Base-by-base conservation (phyloP, 2,797 vertebrate species). In the Streptopelia turtur region DNA sequence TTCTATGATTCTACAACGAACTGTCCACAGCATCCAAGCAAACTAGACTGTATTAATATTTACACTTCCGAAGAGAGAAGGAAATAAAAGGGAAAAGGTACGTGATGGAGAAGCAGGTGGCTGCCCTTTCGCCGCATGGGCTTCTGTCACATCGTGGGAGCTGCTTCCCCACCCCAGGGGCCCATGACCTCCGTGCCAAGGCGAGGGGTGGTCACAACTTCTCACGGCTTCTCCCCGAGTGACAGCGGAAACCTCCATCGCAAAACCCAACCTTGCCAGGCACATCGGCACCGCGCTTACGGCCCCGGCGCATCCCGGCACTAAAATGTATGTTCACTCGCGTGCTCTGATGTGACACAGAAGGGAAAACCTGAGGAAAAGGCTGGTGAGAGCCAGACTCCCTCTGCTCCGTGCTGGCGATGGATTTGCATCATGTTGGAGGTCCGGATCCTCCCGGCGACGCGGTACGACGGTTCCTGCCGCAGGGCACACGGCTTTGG, bases 11-110 rank as follows among this genome's bases (percentile, higher is more conserved):
- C 41, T 43, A 43, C 43, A 43, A 43, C 41, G 41, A 43, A 43
- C 25, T 53, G 59, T 11, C 31, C 70, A 71, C 98, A 98, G 98
- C 98, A 97, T 98, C 98, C 98, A 98, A 98, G 98, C 98, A 98
- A 98, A 98, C 97, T 98, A 98, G 98, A 98, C 98, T 98, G 98
- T 98, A 98, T 99, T 99, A 98, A 98, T 98, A 99, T 99, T 96
- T 94, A 96, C 87, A 98, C 97, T 95, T 63, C 55, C 0, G 50
- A 65, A 68, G 64, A 85, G 59, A 43, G 75, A 66, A 91, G n/a
- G 78, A 28, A 37, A 74, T 9, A 37, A 47, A 76, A 84, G 37
- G 87, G 49, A 24, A 57, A 55, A 76, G 41, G 72, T 21, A 2
- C 4, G 75, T 52, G 66, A 63, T 39, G 71, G 63, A 43, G 41